Evolutionary conservation across 2,888 invertebrate species (phyloP), one percentile per base, ranked within the genome.

Genomic region (Boloria euphrosyne): DNA sequence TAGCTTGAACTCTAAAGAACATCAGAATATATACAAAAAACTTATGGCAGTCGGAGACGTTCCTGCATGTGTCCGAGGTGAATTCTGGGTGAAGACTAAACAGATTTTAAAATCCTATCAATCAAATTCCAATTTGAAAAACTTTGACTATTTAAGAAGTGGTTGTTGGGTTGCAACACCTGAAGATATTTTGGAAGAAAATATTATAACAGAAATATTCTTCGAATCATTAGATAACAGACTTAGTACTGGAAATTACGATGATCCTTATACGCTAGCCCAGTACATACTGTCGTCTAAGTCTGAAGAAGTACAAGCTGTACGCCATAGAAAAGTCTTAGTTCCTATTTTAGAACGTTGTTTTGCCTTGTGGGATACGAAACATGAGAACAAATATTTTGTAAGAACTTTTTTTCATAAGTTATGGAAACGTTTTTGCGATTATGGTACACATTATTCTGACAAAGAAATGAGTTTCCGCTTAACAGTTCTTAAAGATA

Each of bases 1-100:
- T 43, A 80, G 79, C 62, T 76, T 89, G 68, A 78, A 80, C 14
- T 73, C 74, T 51, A 78, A 82, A 59, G 88, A 89, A 73, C 82
- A 87, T 70, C 79, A 80, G 70, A 78, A 71, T 54, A 81, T 87
- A 63, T 88, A 86, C 66, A 68, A 77, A 7, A 73, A 76, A 50
- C 70, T 89, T 44, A 44, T 71, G 44, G 43, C 74, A 16, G 75
- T 80, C 0, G 17, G 75, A 22, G 60, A 79, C 44, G 76, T 87
- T 22, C 86, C 87, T 4, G 14, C 69, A 13, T 70, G 69, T 27
- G 72, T 87, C 0, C 79, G 77, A 71, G 75, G 79, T 27, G 75
- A 76, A 7, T 85, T 78, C 72, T 79, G 84, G 68, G 70, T 80
- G 43, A 83, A 81, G 72, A 80, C 79, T 74, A 83, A 83, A 68